phyloP scores from a whole-genome alignment of 1,140 invertebrate species.

The Drosophila elegans region DNA sequence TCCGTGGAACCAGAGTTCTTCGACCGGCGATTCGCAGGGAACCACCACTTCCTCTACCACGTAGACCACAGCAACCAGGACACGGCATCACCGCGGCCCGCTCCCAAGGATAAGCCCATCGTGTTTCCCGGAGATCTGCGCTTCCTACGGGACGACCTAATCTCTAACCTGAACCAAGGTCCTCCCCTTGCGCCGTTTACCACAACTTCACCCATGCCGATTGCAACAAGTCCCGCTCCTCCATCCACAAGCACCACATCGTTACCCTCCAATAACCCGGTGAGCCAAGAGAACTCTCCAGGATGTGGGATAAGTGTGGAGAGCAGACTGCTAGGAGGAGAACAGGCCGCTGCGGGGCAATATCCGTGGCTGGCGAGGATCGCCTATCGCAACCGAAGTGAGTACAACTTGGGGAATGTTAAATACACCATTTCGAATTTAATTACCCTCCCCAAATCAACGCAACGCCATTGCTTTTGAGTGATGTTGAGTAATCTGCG shows the following conservation, averaged over 20 bases:
- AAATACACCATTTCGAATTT: slow-evolving; percentile 34
- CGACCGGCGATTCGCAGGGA: slow-evolving; percentile 32
- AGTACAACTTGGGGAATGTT: slow-evolving; percentile 22
- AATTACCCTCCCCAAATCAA: slow-evolving; percentile 15
- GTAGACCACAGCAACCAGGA: slow-evolving; percentile 41
- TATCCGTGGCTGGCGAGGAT: slow-evolving; percentile 90
- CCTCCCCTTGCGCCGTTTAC: slow-evolving; percentile 31
- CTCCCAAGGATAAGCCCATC: slow-evolving; percentile 57
- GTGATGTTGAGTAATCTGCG: background rate
- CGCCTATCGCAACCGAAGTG: slow-evolving; percentile 86
- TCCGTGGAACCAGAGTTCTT: slow-evolving; percentile 48
- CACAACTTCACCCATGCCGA: background rate
- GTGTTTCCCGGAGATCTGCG: slow-evolving; percentile 70
- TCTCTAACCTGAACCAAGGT: background rate
- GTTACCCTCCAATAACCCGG: background rate
- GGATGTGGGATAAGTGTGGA: slow-evolving; percentile 86
- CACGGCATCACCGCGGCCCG: slow-evolving; percentile 14
- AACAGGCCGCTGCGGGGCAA: slow-evolving; percentile 87
- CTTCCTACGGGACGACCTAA: slow-evolving; percentile 36
- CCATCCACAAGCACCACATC: background rate
- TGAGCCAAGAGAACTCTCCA: background rate
- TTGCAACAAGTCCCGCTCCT: background rate
- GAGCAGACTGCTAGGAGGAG: slow-evolving; percentile 88
- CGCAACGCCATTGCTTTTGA: background rate
- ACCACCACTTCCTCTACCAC: slow-evolving; percentile 51